Base-by-base conservation (phyloP, 2,797 vertebrate species). In the Coccyzus lansbergi region DNA sequence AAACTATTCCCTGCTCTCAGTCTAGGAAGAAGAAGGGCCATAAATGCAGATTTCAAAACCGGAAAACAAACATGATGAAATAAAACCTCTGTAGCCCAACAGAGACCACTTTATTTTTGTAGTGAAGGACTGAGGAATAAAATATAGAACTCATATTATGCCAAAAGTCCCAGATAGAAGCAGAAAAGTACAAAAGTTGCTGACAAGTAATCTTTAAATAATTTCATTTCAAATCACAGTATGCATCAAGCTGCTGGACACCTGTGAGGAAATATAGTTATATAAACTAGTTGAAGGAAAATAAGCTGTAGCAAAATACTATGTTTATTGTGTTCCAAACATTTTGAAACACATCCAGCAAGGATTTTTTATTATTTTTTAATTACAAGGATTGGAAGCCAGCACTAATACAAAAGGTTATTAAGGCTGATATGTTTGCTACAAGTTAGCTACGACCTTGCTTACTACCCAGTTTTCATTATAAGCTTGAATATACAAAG, bases 201-300 rank as follows among this genome's bases (percentile, higher is more conserved):
- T 88, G 70, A 79, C 77, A 62, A 90, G n/a, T 76, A 59, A 79
- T 83, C 85, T 84, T 92, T 86, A 90, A 89, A 90, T 83, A 92
- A 80, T 76, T 70, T 72, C 22, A 65, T 60, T 90, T 91, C 59
- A 90, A 88, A 76, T 26, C 4, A 9, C 60, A 79, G 86, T 79
- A 84, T 55, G 33, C 60, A 70, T 86, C 67, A 86, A 76, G 67
- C 79, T 84, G 52, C 65, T 52, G 72, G 80, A 88, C 70, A 94
- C 70, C 77, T 34, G 28, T 65, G 76, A 79, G 78, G 86, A 90
- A 88, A 69, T 79, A 93, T 83, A n/a, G n/a, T n/a, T n/a, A n/a
- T n/a, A 25, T 84, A 38, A 86, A 90, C 49, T 20, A 38, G 38
- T 31, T 33, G 69, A 75, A 65, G 12, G 48, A 86, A 77, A 92